These are phyloP conservation scores for Cynodonichthys magdalenae DNA, from an alignment of 2,797 vertebrate genomes.

Conservation along the genomic window DNA sequence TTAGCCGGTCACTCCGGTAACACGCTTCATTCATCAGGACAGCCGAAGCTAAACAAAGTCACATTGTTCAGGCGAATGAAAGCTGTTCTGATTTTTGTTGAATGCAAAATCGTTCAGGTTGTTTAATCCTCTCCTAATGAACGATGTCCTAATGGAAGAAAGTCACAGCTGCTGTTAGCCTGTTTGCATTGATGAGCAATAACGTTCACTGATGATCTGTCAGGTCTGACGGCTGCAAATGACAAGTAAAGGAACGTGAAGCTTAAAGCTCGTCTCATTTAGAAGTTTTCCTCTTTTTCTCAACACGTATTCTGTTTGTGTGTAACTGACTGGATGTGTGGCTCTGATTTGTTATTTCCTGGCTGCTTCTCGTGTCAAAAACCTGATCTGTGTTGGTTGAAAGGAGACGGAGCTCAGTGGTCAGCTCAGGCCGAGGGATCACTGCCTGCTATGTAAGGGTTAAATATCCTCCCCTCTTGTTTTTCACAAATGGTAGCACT, in stretches of 20 bases:
- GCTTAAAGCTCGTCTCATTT: no score
- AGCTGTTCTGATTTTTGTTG: conserved; percentile 32
- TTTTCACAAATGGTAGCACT: conserved; percentile 71
- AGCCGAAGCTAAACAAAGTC: conserved; percentile 15
- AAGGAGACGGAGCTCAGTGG: conserved; percentile 26
- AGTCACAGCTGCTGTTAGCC: conserved; percentile 19
- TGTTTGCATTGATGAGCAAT: conserved; percentile 23
- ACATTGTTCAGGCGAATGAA: conserved; percentile 33
- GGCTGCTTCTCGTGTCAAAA: conserved; percentile 34
- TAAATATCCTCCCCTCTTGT: conserved; percentile 72
- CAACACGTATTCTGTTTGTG: neutral
- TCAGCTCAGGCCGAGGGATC: conserved; percentile 28
- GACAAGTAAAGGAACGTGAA: conserved; percentile 2
- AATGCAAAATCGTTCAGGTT: conserved; percentile 43
- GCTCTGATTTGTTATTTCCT: conserved; percentile 12
- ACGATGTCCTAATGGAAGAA: conserved; percentile 21
- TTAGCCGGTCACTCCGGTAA: conserved; percentile 29
- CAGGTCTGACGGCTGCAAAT: conserved; percentile 29
- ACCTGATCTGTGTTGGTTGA: conserved; percentile 31
- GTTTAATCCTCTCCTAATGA: conserved; percentile 51
- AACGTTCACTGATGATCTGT: conserved; percentile 27
- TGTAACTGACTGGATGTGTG: conserved; percentile 28
- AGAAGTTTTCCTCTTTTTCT: no score
- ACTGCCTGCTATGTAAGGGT: conserved; percentile 63
- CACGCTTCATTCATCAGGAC: conserved; percentile 40